Evolutionary conservation across 2,113 vertebrate genomes (phyloP).

Genomic region (Okapia johnstoni): DNA sequence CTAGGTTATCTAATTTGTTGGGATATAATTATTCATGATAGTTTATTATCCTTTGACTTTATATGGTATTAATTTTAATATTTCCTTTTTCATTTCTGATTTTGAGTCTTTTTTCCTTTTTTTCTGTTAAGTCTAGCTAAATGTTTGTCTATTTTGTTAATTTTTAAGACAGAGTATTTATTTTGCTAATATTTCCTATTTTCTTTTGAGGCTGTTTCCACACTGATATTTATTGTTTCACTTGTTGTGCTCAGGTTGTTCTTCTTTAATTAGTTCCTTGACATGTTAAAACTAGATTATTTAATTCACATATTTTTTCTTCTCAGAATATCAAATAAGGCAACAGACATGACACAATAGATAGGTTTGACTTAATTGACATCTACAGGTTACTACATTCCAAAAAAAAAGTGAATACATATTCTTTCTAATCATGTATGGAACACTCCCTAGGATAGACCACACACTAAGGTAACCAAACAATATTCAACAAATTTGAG

Average conservation of each 20-base stretch:
- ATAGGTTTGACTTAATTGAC: not conserved
- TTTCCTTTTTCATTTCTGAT: not conserved
- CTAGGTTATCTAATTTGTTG: not conserved
- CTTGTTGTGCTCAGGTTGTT: not conserved
- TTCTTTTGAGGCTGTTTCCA: not conserved
- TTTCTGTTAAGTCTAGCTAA: not conserved
- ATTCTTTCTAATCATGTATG: not conserved
- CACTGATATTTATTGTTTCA: not conserved
- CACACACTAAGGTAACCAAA: not conserved
- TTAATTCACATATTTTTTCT: not conserved
- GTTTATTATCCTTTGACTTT: not conserved
- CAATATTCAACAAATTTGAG: not conserved
- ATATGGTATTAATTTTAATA: not conserved
- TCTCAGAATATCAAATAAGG: not conserved
- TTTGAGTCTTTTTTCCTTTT: not conserved
- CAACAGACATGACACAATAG: not conserved
- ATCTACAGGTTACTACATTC: not conserved
- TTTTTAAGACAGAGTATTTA: not conserved
- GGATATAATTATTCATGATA: not conserved
- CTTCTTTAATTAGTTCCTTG: not conserved
- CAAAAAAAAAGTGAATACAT: not conserved
- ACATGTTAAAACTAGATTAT: not conserved
- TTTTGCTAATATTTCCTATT: not conserved
- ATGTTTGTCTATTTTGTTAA: not conserved
- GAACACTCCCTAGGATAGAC: not conserved